Evolutionary conservation across 1,140 invertebrate genomes (phyloP), one percentile per base, ranked within the genome.

Genomic region (Drosophila grimshawi): DNA sequence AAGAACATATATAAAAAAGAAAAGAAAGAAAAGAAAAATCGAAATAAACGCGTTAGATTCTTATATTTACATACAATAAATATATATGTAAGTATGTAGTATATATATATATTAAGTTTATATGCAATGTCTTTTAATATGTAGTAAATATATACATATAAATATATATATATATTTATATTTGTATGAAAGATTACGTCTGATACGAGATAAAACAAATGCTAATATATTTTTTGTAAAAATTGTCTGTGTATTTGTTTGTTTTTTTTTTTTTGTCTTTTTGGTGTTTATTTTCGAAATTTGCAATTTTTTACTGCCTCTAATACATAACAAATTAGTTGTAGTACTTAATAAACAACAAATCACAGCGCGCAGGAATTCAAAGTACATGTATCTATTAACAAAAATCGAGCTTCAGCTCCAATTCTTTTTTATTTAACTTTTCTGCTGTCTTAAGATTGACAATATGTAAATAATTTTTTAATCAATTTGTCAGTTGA

Each of bases 11-110:
- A 92, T 92, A 91, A 92, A 81, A 77, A 77, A 92, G 90, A 92
- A 90, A 79, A 91, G 88, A 91, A 80, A 91, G 90, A 91, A 91
- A 80, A 90, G 91, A 89, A 90, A 92, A 92, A 92, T 92, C 90
- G 89, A 91, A 92, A 91, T 91, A 91, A 92, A 91, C 92, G 91
- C 91, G 88, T 92, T 92, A 92, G 91, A 92, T 91, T 89, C 81
- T 91, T 82, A 85, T 92, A 89, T 78, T 80, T 79, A 86, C 73
- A 89, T 88, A 88, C 74, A 83, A 67, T 76, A 80, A 81, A 6
- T 39, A 43, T 88, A 86, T 62, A 70, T 70, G 73, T 73, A 72
- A 81, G 65, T 78, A 46, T 69, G 48, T 78, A 78, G 66, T 79
- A 76, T 51, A 72, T 67, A 72, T 73, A 55, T 74, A 65, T 43